These are phyloP conservation scores for Platycheirus albimanus DNA, from an alignment of 2,888 invertebrate species.

Conservation along the genomic window DNA sequence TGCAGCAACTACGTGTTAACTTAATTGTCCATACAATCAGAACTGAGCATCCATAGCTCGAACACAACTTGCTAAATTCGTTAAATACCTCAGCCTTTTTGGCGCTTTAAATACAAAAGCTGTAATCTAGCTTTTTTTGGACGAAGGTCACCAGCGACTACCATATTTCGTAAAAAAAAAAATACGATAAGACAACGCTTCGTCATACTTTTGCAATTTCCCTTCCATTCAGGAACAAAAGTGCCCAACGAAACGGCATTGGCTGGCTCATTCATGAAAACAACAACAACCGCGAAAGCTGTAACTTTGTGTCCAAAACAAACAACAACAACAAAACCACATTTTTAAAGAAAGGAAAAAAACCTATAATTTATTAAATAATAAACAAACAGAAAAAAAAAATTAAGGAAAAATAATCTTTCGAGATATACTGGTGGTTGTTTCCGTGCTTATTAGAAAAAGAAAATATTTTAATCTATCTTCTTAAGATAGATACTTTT, in stretches of 20 bases:
- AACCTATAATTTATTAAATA: conserved; percentile 12
- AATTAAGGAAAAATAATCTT: conserved; percentile 34
- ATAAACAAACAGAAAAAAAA: conserved; percentile 32
- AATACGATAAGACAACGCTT: neutral
- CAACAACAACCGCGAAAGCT: neutral
- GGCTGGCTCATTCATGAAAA: neutral
- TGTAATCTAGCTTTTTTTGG: too few relatives aligned
- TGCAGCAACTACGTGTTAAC: too few relatives aligned
- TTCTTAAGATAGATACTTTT: conserved; percentile 4
- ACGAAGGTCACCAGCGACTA: too few relatives aligned
- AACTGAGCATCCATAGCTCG: too few relatives aligned
- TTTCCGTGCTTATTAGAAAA: conserved; percentile 1
- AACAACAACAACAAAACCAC: conserved; percentile 12
- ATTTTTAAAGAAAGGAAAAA: conserved; percentile 14
- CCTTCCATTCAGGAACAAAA: neutral
- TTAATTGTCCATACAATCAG: too few relatives aligned
- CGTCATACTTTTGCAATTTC: neutral
- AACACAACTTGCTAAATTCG: too few relatives aligned
- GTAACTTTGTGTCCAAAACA: conserved; percentile 11
- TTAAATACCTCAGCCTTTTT: too few relatives aligned
- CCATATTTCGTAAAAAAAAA: too few relatives aligned
- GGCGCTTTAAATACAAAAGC: too few relatives aligned
- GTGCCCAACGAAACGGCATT: neutral
- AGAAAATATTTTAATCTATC: conserved; percentile 31
- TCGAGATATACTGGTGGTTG: conserved; percentile 28